These are phyloP conservation scores for Macaca fascicularis DNA, from an alignment of 2,113 vertebrate species.

Conservation along the genomic window T2T-MFA8v1.1 NC_088381.1:40048001-40048500, in stretches of 20 bases:
- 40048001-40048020: too few species aligned
- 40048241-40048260: neutral
- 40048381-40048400: conserved; percentile 13
- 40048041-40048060: too few species aligned
- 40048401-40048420: neutral
- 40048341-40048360: neutral
- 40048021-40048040: too few species aligned
- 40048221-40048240: neutral
- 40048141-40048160: neutral
- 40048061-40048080: neutral
- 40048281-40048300: neutral
- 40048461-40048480: conserved; percentile 13
- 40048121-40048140: neutral
- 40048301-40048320: neutral
- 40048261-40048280: neutral
- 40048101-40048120: neutral
- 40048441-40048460: neutral
- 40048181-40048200: neutral
- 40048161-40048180: neutral
- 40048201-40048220: neutral
- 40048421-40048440: conserved; percentile 23
- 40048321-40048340: neutral
- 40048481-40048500: neutral
- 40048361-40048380: neutral
- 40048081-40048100: neutral